Evolutionary conservation across 1,140 invertebrate species (phyloP).

Genomic region (Stenopsyche tienmushanensis): DNA sequence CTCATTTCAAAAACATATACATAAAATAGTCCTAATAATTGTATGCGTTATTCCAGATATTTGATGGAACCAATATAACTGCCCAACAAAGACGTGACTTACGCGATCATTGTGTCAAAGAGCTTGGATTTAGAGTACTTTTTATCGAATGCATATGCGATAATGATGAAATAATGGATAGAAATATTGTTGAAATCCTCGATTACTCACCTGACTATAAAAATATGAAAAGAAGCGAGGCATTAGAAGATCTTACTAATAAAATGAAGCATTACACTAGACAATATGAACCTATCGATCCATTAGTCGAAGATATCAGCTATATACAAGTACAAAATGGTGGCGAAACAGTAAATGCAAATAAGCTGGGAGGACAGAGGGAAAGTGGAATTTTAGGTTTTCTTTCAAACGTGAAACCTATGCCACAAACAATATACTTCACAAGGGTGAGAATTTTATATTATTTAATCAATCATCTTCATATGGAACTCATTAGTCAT

Average conservation of each 20-base stretch:
- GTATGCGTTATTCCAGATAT: slow-evolving; percentile 63
- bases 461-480: slow-evolving; percentile 18
- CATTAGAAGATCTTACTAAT: slow-evolving; percentile 77
- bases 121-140: slow-evolving; percentile 81
- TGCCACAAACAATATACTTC: slow-evolving; percentile 29
- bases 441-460: slow-evolving; percentile 30
- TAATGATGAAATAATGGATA: slow-evolving; percentile 76
- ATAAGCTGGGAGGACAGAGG: slow-evolving; percentile 51
- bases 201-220: slow-evolving; percentile 88
- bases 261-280: slow-evolving; percentile 84
- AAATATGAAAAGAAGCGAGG: slow-evolving; percentile 72
- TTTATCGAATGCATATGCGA: slow-evolving; percentile 93
- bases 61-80: slow-evolving; percentile 93
- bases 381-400: slow-evolving; percentile 54
- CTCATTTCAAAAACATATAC: neutral
- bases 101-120: slow-evolving; percentile 68
- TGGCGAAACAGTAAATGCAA: slow-evolving; percentile 52
- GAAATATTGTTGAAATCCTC: slow-evolving; percentile 88
- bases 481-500: too few species aligned
- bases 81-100: slow-evolving; percentile 75
- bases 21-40: slow-evolving; percentile 6
- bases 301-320: slow-evolving; percentile 47
- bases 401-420: slow-evolving; percentile 51
- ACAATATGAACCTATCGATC: slow-evolving; percentile 71
- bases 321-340: slow-evolving; percentile 53